Conservation (phyloP, 53 echinoderm and acorn worm genomes). For the Temnopleurus reevesii region DNA sequence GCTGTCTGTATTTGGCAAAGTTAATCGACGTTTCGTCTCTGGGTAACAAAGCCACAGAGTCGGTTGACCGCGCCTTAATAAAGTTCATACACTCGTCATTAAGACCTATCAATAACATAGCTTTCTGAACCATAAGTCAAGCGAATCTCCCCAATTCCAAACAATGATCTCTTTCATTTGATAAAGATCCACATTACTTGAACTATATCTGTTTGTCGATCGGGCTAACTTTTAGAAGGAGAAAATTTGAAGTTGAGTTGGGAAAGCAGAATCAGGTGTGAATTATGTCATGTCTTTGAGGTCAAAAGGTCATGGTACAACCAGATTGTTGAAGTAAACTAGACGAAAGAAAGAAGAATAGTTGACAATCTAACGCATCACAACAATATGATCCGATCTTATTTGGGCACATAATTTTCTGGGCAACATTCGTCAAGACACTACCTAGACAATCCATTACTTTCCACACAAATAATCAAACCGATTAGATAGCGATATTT, state of each 20-base stretch:
- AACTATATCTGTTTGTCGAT: neutral
- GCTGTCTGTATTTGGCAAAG: too few species aligned
- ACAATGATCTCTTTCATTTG: neutral
- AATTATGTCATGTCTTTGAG: neutral
- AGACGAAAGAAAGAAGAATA: too few species aligned
- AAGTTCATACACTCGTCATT: neutral
- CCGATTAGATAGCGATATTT: too few species aligned
- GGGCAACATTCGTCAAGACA: too few species aligned
- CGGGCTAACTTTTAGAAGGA: neutral
- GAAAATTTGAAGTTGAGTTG: neutral
- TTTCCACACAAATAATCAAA: too few species aligned
- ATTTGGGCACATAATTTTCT: too few species aligned
- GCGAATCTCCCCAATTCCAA: neutral
- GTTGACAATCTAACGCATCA: too few species aligned
- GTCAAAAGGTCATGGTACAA: neutral
- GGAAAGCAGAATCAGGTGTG: neutral
- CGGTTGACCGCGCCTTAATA: constrained; percentile 6
- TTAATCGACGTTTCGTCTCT: too few species aligned
- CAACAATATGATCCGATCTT: too few species aligned
- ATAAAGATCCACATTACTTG: neutral
- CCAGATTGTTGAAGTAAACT: too few species aligned
- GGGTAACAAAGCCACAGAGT: neutral
- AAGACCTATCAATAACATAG: neutral
- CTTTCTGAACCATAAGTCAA: neutral
- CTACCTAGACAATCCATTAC: too few species aligned